Conservation (phyloP, 2,888 invertebrate genomes). For the Harpalus rubripes region DNA sequence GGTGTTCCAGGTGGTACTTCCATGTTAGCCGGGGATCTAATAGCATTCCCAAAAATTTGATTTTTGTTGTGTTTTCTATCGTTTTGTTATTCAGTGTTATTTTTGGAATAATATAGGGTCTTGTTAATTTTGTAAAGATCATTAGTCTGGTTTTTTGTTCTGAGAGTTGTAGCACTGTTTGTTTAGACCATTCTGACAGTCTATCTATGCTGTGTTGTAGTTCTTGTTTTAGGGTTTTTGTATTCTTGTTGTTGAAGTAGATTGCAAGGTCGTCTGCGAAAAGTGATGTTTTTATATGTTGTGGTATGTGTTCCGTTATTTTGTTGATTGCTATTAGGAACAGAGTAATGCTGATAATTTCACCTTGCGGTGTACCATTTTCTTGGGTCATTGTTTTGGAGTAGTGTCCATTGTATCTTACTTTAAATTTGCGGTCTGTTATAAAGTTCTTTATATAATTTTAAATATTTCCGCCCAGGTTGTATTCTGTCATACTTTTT, state of each 20-base stretch:
- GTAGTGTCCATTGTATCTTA: neutral
- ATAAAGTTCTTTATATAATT: conserved; percentile 20
- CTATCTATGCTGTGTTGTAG: neutral
- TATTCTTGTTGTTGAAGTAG: conserved; percentile 1
- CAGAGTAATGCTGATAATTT: conserved; percentile 16
- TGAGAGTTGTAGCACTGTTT: neutral
- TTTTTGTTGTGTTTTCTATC: conserved; percentile 4
- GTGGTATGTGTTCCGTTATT: conserved; percentile 6
- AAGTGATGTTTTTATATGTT: neutral
- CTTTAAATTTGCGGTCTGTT: conserved; percentile 41
- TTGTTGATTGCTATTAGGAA: conserved; percentile 37
- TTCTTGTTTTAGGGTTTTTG: conserved; percentile 8
- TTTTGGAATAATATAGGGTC: neutral
- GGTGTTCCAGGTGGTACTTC: conserved; percentile 18
- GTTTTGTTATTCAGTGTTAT: conserved; percentile 16
- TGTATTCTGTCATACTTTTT: conserved; percentile 7
- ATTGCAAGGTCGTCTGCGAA: conserved; percentile 1
- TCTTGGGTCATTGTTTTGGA: conserved; percentile 9
- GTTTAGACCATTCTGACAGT: neutral
- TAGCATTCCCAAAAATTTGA: conserved; percentile 37
- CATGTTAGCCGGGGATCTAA: conserved; percentile 25
- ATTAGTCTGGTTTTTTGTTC: conserved; percentile 20
- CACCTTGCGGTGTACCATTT: conserved; percentile 48
- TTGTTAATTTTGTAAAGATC: conserved; percentile 5
- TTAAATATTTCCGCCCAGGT: neutral